Evolutionary conservation across 2,888 invertebrate species (phyloP), one percentile per base, ranked within the genome.

Genomic region (Ypsolopha sequella): DNA sequence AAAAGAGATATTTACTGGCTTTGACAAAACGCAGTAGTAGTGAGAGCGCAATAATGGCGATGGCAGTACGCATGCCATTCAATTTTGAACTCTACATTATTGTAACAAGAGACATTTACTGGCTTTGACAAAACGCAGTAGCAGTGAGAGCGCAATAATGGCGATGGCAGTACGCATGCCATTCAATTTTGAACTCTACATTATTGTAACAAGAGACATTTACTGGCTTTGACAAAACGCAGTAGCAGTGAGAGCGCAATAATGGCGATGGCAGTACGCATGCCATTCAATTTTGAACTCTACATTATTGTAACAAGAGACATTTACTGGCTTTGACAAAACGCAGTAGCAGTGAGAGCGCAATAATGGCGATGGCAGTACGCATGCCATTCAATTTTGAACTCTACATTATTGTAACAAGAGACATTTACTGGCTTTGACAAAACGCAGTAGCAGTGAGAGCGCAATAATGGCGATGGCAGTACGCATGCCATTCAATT

Each of bases 401-500:
- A 24, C 24, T 24, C 24, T 24, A 24, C 24, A 4, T 4, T 24
- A 24, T 24, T 24, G 24, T 24, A 24, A 24, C 24, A 24, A 24
- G 24, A 24, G 24, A 24, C 54, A 68, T 77, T 58, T 14, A 85
- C 85, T 85, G 63, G 85, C 86, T 76, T 80, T 71, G 58, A 73
- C 81, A 59, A 79, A 69, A 62, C 80, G 78, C 61, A 84, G 69
- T 53, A 85, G 68, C 44, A 85, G 68, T 50, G 78, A 80, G 64
- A 85, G 70, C 62, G 80, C 51, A 48, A 53, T 51, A 50, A 55
- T 76, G 62, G 82, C 64, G 62, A 77, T 74, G 74, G 80, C 71
- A 70, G 71, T 73, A 79, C 81, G 72, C 76, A 73, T 63, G 80
- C 82, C 85, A 82, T 84, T 24, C 24, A 24, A 24, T 24, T 3